These are phyloP conservation scores for Epicampocera succincta DNA, from an alignment of 2,888 invertebrate species.

Conservation along the genomic window DNA sequence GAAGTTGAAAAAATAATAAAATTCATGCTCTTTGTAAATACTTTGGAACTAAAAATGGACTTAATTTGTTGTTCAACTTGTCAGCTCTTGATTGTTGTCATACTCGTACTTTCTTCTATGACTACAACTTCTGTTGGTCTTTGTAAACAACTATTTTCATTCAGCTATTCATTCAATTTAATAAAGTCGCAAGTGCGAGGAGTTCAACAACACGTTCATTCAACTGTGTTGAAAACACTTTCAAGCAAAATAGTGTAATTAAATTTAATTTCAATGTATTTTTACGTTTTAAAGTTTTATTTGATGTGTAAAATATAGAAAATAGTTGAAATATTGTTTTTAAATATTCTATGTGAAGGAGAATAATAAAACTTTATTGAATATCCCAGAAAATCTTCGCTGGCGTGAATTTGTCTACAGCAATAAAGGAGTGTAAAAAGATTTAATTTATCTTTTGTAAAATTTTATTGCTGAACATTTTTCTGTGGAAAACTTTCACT, in stretches of 20 bases:
- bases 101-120: slow-evolving; percentile 18
- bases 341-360: too few relatives aligned
- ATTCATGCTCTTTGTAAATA: slow-evolving; percentile 31
- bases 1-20: slow-evolving; percentile 26
- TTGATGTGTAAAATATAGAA: too few relatives aligned
- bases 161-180: slow-evolving; percentile 66
- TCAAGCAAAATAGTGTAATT: background rate
- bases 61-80: slow-evolving; percentile 58
- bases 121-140: slow-evolving; percentile 58
- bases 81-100: slow-evolving; percentile 38
- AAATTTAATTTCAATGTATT: too few relatives aligned
- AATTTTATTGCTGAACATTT: too few relatives aligned
- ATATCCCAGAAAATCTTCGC: too few relatives aligned
- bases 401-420: too few relatives aligned
- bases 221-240: slow-evolving; percentile 34
- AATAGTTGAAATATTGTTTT: too few relatives aligned
- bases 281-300: too few relatives aligned
- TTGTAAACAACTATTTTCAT: slow-evolving; percentile 60
- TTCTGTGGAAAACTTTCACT: too few relatives aligned
- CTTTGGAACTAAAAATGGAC: slow-evolving; percentile 56
- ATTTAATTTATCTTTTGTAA: too few relatives aligned
- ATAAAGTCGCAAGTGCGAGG: slow-evolving; percentile 68
- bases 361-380: too few relatives aligned
- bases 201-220: slow-evolving; percentile 65
- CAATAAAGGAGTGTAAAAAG: too few relatives aligned